Percentiles rank a stretch among this genome's conserved stretches.
Evolutionary conservation across 2,888 invertebrate species (phyloP).

Genomic region (Caenorhabditis afra): DNA sequence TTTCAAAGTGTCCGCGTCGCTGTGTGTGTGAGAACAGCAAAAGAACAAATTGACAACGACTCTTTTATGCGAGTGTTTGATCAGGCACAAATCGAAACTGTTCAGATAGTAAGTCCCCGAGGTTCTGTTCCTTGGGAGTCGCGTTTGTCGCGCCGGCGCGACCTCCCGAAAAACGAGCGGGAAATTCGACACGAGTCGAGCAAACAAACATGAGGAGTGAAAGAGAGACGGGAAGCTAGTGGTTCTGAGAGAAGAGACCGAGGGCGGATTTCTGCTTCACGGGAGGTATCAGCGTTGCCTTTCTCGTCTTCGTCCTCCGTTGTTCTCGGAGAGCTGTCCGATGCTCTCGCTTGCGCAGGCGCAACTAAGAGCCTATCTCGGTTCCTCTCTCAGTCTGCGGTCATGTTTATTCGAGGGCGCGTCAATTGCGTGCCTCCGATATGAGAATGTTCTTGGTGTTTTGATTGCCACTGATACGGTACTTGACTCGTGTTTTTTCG

Average conservation of each 20-base stretch:
- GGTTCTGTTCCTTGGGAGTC: conserved; percentile 8
- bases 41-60: conserved; percentile 32
- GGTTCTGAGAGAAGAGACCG: conserved; percentile 25
- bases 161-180: conserved; percentile 34
- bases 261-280: conserved; percentile 35
- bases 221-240: conserved; percentile 26
- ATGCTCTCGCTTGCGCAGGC: too few relatives aligned
- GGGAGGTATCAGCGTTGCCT: conserved; percentile 25
- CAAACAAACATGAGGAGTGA: conserved; percentile 50
- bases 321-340: background rate
- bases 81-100: conserved; percentile 4
- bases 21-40: conserved; percentile 14
- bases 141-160: conserved; percentile 1
- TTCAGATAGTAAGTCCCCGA: background rate
- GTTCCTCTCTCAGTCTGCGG: background rate
- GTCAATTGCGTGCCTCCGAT: conserved; percentile 7
- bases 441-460: background rate
- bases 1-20: background rate
- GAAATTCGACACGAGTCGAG: conserved; percentile 56
- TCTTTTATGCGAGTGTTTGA: conserved; percentile 17
- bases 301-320: conserved; percentile 4
- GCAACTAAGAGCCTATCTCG: background rate
- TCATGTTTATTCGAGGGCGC: conserved; percentile 4
- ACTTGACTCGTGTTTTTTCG: conserved; percentile 15
- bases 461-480: conserved; percentile 18